These are phyloP conservation scores for Spondyliosoma cantharus DNA, from an alignment of 2,797 vertebrate genomes.

Conservation along the genomic window DNA sequence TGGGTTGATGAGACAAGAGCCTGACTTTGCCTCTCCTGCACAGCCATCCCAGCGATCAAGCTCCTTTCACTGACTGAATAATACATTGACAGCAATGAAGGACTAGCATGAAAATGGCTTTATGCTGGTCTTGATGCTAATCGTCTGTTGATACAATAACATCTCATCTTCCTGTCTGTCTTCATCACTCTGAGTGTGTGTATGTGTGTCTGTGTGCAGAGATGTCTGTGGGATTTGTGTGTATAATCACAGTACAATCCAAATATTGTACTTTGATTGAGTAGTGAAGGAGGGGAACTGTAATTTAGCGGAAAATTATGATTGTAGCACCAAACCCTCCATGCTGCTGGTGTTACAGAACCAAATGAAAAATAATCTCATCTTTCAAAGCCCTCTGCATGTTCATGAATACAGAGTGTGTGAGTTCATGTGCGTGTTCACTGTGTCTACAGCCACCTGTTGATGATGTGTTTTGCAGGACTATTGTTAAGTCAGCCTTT, in stretches of 20 bases:
- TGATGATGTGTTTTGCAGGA: slow-evolving; percentile 42
- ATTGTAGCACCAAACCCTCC: slow-evolving; percentile 61
- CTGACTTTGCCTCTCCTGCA: slow-evolving; percentile 55
- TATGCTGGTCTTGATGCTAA: slow-evolving; percentile 73
- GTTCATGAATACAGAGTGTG: slow-evolving; percentile 17
- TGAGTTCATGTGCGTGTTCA: slow-evolving; percentile 25
- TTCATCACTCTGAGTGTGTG: slow-evolving; percentile 65
- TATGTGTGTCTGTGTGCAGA: slow-evolving; percentile 52
- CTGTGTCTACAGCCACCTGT: slow-evolving; percentile 61
- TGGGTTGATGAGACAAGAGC: slow-evolving; percentile 53
- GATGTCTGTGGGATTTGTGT: slow-evolving; percentile 55
- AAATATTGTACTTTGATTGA: slow-evolving; percentile 79
- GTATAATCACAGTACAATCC: slow-evolving; percentile 71
- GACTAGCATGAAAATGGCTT: slow-evolving; percentile 71
- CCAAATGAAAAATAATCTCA: slow-evolving; percentile 54
- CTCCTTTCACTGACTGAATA: slow-evolving; percentile 69
- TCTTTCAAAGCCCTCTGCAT: slow-evolving; percentile 66
- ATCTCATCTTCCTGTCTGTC: slow-evolving; percentile 79
- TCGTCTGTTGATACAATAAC: slow-evolving; percentile 78
- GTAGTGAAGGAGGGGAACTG: slow-evolving; percentile 69
- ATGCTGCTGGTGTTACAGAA: slow-evolving; percentile 56
- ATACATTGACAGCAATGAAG: slow-evolving; percentile 67
- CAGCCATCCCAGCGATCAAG: slow-evolving; percentile 44
- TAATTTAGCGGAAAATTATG: slow-evolving; percentile 75
- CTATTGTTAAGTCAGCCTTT: slow-evolving; percentile 34